Evolutionary conservation across 2,888 invertebrate species (phyloP).

Genomic region (Acronicta psi): DNA sequence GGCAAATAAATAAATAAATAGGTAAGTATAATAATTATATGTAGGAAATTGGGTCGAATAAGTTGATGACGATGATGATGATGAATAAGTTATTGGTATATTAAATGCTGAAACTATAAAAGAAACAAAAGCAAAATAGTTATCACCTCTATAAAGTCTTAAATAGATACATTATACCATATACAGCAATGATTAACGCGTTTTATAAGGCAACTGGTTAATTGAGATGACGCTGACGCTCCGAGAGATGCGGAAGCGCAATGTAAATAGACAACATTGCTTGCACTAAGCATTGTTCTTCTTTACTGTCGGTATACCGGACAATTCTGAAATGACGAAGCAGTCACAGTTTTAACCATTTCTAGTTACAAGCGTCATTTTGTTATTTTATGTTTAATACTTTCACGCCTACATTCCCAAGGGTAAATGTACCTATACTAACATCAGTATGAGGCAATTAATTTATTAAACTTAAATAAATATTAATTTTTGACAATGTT

Average conservation of each 20-base stretch:
- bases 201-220: slow-evolving; percentile 43
- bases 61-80: too few relatives aligned
- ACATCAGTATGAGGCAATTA: too few relatives aligned
- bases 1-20: too few relatives aligned
- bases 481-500: too few relatives aligned
- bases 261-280: slow-evolving; percentile 39
- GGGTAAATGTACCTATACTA: too few relatives aligned
- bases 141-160: slow-evolving; percentile 29
- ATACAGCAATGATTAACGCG: slow-evolving; percentile 36
- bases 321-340: background rate
- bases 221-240: slow-evolving; percentile 51
- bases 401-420: too few relatives aligned
- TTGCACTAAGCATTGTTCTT: slow-evolving; percentile 28
- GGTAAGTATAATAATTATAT: too few relatives aligned
- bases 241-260: slow-evolving; percentile 40
- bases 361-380: too few relatives aligned
- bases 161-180: slow-evolving; percentile 48
- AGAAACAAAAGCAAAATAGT: slow-evolving; percentile 42
- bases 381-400: too few relatives aligned
- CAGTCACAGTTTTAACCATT: background rate
- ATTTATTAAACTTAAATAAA: too few relatives aligned
- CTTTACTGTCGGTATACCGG: slow-evolving; percentile 10
- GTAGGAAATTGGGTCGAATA: too few relatives aligned
- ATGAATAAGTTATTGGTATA: too few relatives aligned
- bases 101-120: slow-evolving; percentile 7